phyloP scores from a whole-genome alignment of 1,140 invertebrate genomes.

The Notospermus geniculatus region DNA sequence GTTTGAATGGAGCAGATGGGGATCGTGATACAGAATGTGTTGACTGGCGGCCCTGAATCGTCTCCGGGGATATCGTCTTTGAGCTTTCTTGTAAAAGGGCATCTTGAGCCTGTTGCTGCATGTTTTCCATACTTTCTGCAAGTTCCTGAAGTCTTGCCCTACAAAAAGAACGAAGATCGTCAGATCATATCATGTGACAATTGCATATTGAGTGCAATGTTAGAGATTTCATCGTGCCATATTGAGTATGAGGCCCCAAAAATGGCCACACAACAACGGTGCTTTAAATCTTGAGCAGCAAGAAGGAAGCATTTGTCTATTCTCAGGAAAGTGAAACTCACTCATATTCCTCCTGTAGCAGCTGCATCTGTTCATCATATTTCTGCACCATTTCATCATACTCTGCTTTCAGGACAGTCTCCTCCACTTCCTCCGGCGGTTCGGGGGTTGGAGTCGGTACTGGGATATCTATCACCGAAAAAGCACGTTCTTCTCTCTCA shows the following conservation, averaged over 20 bases:
- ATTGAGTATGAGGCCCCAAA: too few species aligned
- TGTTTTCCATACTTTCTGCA: conserved; percentile 19
- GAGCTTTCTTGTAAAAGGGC: neutral
- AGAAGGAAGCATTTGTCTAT: too few species aligned
- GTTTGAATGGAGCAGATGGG: conserved; percentile 19
- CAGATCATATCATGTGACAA: neutral
- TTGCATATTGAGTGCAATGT: too few species aligned
- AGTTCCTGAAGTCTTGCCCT: conserved; percentile 37
- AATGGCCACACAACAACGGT: too few species aligned
- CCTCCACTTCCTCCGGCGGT: conserved; percentile 31
- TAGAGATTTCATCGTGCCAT: too few species aligned
- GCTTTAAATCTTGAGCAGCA: too few species aligned
- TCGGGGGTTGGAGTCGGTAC: conserved; percentile 19
- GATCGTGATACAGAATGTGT: neutral
- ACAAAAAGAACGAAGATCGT: neutral
- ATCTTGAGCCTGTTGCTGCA: conserved; percentile 15
- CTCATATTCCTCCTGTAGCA: conserved; percentile 43
- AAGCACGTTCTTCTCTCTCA: conserved; percentile 34
- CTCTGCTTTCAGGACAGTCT: conserved; percentile 33
- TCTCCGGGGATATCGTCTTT: neutral
- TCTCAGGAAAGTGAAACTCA: conserved; percentile 25
- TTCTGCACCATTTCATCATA: conserved; percentile 31
- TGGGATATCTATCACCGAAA: conserved; percentile 38
- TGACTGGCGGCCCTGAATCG: neutral
- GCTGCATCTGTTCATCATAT: conserved; percentile 35